phyloP scores from a whole-genome alignment of 2,113 vertebrate species.

The Trichechus manatus region DNA sequence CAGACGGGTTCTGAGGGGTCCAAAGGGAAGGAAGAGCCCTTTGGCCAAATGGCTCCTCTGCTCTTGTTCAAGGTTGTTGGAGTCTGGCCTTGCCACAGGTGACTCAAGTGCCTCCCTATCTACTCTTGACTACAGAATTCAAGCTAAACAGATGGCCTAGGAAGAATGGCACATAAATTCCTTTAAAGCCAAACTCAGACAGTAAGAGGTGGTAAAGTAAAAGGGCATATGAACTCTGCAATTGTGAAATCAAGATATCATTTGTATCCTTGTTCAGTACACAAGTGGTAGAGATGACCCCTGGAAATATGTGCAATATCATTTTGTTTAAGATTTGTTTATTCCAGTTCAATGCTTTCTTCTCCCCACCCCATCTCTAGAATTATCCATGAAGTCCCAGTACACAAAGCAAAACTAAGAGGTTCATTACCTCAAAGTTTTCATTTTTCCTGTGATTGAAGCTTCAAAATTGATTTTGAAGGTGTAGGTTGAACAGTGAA shows the following conservation, averaged over 20 bases:
- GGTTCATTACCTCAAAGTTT: background rate
- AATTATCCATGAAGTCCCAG: conserved; percentile 50
- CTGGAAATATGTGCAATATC: conserved; percentile 26
- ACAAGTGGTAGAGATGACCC: conserved; percentile 37
- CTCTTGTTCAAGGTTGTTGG: conserved; percentile 11
- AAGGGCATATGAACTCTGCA: conserved; percentile 32
- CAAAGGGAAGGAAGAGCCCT: background rate
- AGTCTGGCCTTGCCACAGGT: conserved; percentile 9
- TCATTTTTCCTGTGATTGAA: conserved; percentile 46
- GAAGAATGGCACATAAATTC: conserved; percentile 3
- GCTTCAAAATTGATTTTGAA: background rate
- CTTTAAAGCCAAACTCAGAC: conserved; percentile 48
- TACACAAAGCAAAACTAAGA: conserved; percentile 49
- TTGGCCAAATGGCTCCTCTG: conserved; percentile 19
- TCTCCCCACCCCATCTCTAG: background rate
- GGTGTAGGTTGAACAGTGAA: background rate
- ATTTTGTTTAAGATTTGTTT: conserved; percentile 55
- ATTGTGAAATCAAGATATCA: conserved; percentile 54
- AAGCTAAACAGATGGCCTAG: conserved; percentile 8
- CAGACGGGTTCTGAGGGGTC: background rate
- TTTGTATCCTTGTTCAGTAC: conserved; percentile 39
- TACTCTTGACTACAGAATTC: conserved; percentile 39
- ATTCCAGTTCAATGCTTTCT: conserved; percentile 48
- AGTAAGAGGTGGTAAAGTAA: conserved; percentile 46
- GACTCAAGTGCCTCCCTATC: background rate